Percentiles rank a stretch among this genome's conserved stretches.
Conservation (phyloP, 2,888 invertebrate genomes). For the Sphecodes monilicornis region DNA sequence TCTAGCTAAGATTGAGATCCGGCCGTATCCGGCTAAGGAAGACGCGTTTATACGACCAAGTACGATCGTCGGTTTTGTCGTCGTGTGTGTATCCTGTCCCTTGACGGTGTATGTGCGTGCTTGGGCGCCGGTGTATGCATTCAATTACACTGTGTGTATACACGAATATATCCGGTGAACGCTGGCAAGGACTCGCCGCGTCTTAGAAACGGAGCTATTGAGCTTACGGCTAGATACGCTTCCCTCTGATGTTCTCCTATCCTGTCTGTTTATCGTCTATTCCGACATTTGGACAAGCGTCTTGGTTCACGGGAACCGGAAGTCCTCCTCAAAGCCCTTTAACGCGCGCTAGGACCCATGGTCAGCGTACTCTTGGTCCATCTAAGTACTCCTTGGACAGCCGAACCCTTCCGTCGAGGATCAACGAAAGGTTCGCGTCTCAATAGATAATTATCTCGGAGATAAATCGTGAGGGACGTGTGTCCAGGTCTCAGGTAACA, state of each 20-base stretch:
- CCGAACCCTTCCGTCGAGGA: slow-evolving; percentile 60
- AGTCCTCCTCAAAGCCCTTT: slow-evolving; percentile 78
- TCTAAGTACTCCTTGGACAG: slow-evolving; percentile 13
- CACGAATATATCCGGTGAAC: slow-evolving; percentile 69
- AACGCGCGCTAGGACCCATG: slow-evolving; percentile 60
- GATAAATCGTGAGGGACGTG: slow-evolving; percentile 64
- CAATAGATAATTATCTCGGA: slow-evolving; percentile 46
- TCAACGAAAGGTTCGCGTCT: slow-evolving; percentile 61
- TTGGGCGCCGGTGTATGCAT: slow-evolving; percentile 74
- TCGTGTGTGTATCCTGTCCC: slow-evolving; percentile 16
- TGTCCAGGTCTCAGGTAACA: slow-evolving; percentile 33
- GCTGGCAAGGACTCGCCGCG: slow-evolving; percentile 60
- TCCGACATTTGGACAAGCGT: slow-evolving; percentile 72
- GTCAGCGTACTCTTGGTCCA: slow-evolving; percentile 47
- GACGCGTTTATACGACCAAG: slow-evolving; percentile 50
- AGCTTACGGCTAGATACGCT: slow-evolving; percentile 71
- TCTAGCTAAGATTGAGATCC: slow-evolving; percentile 60
- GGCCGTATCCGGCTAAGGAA: slow-evolving; percentile 41
- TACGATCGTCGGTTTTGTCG: slow-evolving; percentile 39
- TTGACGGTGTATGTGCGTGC: slow-evolving; percentile 34
- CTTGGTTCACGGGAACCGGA: slow-evolving; percentile 45
- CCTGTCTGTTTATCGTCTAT: slow-evolving; percentile 80
- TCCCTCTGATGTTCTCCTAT: slow-evolving; percentile 68
- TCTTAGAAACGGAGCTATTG: slow-evolving; percentile 72
- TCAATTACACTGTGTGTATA: slow-evolving; percentile 78